These are phyloP conservation scores for Phyllopteryx taeniolatus DNA, from an alignment of 2,113 vertebrate species.

Conservation along the genomic window DNA sequence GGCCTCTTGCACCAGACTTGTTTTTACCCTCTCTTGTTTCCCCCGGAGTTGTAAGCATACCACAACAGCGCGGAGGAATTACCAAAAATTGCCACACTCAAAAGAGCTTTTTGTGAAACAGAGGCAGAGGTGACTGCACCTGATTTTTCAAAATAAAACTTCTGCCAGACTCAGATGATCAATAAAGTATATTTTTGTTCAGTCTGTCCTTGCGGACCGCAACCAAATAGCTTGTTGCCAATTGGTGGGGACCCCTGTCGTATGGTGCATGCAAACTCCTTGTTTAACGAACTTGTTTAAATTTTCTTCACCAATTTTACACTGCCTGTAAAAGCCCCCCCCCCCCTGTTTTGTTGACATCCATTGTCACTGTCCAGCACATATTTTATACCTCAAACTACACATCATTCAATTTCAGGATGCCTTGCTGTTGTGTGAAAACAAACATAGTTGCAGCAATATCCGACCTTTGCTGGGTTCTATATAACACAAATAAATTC, in stretches of 20 bases:
- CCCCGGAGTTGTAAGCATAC: not conserved
- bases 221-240: not conserved
- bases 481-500: too few species aligned
- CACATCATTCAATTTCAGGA: too few species aligned
- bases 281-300: not conserved
- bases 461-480: too few species aligned
- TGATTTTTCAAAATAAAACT: not conserved
- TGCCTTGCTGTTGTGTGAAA: too few species aligned
- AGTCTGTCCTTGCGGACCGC: not conserved
- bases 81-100: not conserved
- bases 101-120: not conserved
- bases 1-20: constrained; percentile 14
- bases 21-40: constrained; percentile 22
- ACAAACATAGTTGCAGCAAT: too few species aligned
- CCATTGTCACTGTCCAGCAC: too few species aligned
- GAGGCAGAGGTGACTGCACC: too few species aligned
- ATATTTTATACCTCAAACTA: too few species aligned
- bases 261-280: not conserved
- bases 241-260: too few species aligned
- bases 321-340: too few species aligned
- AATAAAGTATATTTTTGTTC: not conserved
- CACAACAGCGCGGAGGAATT: not conserved
- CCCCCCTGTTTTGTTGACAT: too few species aligned
- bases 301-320: not conserved
- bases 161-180: not conserved